These are phyloP conservation scores for Scatophagus argus DNA, from an alignment of 2,113 vertebrate species.

Conservation along the genomic window DNA sequence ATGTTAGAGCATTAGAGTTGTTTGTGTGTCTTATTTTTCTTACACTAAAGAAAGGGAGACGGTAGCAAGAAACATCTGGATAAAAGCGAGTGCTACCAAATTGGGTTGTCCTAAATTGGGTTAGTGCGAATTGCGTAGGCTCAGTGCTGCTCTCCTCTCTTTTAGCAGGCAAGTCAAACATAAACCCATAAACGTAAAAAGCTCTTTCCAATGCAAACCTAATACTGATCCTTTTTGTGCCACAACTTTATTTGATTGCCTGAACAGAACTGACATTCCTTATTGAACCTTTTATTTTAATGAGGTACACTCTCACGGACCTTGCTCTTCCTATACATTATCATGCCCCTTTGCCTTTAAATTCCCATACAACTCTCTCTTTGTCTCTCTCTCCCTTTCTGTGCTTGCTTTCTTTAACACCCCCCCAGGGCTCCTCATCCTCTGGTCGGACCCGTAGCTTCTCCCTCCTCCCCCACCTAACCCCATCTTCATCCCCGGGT, in stretches of 20 bases:
- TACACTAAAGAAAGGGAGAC: neutral
- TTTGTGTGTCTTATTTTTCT: neutral
- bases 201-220: neutral
- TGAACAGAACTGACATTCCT: neutral
- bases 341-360: slow-evolving; percentile 33
- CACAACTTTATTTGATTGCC: neutral
- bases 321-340: slow-evolving; percentile 23
- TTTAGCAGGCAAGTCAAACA: neutral
- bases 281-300: neutral
- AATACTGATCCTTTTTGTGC: neutral
- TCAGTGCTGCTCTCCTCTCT: neutral
- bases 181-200: neutral
- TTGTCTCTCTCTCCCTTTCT: slow-evolving; percentile 40
- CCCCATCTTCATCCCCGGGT: slow-evolving; percentile 88
- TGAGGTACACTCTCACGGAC: neutral
- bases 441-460: slow-evolving; percentile 91
- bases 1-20: neutral
- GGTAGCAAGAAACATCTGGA: neutral
- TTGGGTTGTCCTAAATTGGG: neutral
- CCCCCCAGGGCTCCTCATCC: slow-evolving; percentile 86
- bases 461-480: slow-evolving; percentile 90
- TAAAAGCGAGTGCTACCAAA: neutral
- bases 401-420: slow-evolving; percentile 12
- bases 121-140: neutral
- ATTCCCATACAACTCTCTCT: slow-evolving; percentile 33